phyloP scores from a whole-genome alignment of 1,140 invertebrate genomes.

The Potamilus streckersoni region DNA sequence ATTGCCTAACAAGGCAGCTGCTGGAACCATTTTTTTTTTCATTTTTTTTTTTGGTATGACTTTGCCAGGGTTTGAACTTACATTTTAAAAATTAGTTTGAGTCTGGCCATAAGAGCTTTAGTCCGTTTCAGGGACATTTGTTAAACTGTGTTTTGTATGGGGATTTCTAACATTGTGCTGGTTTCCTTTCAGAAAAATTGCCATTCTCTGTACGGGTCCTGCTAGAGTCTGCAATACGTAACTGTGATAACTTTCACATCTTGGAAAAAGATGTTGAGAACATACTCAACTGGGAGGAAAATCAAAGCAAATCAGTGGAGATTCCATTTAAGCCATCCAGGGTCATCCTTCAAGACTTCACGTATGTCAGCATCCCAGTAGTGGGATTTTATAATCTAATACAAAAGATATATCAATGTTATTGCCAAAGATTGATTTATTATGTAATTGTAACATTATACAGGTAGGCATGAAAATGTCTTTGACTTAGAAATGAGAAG shows the following conservation, averaged over 20 bases:
- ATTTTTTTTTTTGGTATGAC: too few relatives aligned
- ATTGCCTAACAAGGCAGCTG: too few relatives aligned
- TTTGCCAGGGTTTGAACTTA: too few relatives aligned
- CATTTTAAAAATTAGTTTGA: background rate
- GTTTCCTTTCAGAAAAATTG: constrained; percentile 71
- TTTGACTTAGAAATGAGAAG: too few relatives aligned
- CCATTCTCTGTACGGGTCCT: constrained; percentile 95
- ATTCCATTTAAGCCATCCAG: constrained; percentile 95
- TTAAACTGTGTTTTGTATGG: constrained; percentile 3
- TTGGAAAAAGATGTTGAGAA: constrained; percentile 88
- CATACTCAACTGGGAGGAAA: constrained; percentile 90
- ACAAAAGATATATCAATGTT: background rate
- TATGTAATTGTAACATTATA: too few relatives aligned
- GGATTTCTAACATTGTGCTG: background rate
- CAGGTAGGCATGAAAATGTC: too few relatives aligned
- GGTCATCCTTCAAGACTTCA: constrained; percentile 90
- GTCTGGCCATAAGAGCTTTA: background rate
- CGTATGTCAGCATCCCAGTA: constrained; percentile 60
- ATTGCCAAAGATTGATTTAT: background rate
- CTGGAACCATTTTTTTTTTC: too few relatives aligned
- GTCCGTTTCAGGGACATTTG: background rate
- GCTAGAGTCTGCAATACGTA: constrained; percentile 93
- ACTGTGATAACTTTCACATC: constrained; percentile 95
- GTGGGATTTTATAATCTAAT: background rate
- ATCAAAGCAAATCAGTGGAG: constrained; percentile 87